These are phyloP conservation scores for Cinara cedri DNA, from an alignment of 2,888 invertebrate species.

Conservation along the genomic window DNA sequence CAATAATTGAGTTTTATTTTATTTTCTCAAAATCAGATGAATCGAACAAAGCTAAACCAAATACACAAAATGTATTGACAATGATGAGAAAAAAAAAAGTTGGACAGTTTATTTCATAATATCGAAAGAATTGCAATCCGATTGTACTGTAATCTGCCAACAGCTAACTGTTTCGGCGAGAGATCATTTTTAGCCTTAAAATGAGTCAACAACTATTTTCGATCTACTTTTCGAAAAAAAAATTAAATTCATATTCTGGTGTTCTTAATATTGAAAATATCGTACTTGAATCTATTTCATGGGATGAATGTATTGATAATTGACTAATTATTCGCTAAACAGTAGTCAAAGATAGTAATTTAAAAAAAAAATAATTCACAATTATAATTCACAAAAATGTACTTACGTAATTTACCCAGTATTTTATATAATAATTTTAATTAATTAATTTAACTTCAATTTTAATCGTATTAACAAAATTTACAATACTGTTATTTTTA, in stretches of 20 bases:
- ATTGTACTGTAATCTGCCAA: background rate
- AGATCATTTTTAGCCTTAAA: background rate
- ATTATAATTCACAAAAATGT: background rate
- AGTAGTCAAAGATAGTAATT: conserved; percentile 7
- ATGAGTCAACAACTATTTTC: background rate
- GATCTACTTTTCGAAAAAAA: background rate
- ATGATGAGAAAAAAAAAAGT: conserved; percentile 2
- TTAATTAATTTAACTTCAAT: background rate
- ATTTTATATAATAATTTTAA: conserved; percentile 4
- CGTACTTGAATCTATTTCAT: background rate
- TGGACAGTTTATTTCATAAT: background rate
- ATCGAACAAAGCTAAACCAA: background rate
- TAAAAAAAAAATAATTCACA: conserved; percentile 7
- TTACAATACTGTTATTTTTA: conserved; percentile 10
- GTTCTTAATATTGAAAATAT: background rate
- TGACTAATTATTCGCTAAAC: too few species aligned
- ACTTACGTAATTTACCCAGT: background rate
- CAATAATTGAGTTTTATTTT: too few species aligned
- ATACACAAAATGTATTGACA: conserved; percentile 1
- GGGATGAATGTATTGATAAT: conserved; percentile 1
- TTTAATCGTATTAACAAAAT: conserved; percentile 7
- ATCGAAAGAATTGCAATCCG: background rate
- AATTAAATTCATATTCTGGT: background rate
- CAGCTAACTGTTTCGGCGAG: background rate
- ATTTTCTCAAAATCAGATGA: background rate